Evolutionary conservation across 53 echinoderm and acorn worm genomes (phyloP).

Genomic region (Echinometra lucunter): DNA sequence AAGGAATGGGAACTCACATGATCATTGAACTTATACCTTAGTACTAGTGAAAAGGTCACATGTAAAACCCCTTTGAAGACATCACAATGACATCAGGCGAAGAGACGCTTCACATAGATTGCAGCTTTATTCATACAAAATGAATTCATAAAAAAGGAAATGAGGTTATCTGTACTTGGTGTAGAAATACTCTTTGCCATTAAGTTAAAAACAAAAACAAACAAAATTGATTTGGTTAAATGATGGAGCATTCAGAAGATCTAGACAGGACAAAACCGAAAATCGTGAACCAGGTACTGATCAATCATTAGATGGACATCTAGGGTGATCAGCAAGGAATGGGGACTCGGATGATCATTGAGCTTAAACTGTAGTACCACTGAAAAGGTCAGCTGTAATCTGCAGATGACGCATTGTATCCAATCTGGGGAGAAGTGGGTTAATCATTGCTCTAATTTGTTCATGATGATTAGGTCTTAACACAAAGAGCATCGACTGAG

Average conservation of each 20-base stretch:
- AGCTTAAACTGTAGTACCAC: background rate
- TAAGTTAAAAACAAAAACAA: no score
- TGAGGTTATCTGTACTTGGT: no score
- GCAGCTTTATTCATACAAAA: no score
- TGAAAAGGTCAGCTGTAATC: conserved; percentile 23
- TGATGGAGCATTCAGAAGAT: no score
- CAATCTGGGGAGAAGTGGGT: background rate
- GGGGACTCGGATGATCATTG: background rate
- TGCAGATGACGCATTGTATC: background rate
- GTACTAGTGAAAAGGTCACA: conserved; percentile 2
- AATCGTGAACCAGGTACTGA: background rate
- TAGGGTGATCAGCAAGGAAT: background rate
- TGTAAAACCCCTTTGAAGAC: no score
- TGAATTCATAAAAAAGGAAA: no score
- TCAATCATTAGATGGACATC: background rate
- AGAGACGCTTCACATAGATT: no score
- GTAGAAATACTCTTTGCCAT: no score
- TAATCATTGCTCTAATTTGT: conserved; percentile 21
- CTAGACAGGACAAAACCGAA: background rate
- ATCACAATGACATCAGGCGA: no score
- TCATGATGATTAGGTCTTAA: background rate
- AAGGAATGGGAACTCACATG: background rate
- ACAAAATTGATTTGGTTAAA: no score
- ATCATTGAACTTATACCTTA: background rate
- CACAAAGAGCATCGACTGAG: background rate